Evolutionary conservation across 2,113 vertebrate species (phyloP), one percentile per base, ranked within the genome.

Genomic region (Corvus moneduloides): DNA sequence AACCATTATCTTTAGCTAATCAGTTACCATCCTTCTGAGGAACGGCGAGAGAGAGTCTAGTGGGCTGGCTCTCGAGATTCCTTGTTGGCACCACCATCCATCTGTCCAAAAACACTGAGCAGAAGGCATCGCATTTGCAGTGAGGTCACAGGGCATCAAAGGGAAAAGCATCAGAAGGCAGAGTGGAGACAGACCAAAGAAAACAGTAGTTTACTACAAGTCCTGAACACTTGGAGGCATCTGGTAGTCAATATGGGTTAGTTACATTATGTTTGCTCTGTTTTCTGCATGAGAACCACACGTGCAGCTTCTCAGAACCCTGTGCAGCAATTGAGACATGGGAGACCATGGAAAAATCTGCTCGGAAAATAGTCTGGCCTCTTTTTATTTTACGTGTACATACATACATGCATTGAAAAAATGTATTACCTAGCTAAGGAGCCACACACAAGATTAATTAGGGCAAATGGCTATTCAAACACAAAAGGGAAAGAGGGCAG

Each of bases 211-310:
- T 61, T 61, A 51, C 52, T 85, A 88, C 67, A 83, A 90, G 89
- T 68, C 67, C 80, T 59, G 75, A 83, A 82, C 54, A 67, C 52
- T 90, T 86, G 19, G 56, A 67, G 69, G 56, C 76, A 95, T 94
- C 91, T 94, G 82, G 64, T 87, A 77, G 94, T 95, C 93, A 96
- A 68, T 88, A 58, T 48, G 72, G 79, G 86, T 94, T 95, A 92
- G 67, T 78, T 90, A 77, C 20, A 0, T 88, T 77, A 73, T 54
- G 77, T 91, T 90, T 95, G 69, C 62, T 88, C 78, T 49, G 48
- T 52, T 97, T 97, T 88, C 82, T 83, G 87, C 35, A 62, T 68
- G 19, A 93, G 58, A 96, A 95, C 35, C 5, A 6, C 51, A 32
- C 5, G 2, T 73, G 84, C 54, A 81, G 22, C 84, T 96, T 79